These are phyloP conservation scores for Epizoanthus ramosus DNA, from an alignment of 92 coral and sea anemone genomes.

Conservation along the genomic window DNA sequence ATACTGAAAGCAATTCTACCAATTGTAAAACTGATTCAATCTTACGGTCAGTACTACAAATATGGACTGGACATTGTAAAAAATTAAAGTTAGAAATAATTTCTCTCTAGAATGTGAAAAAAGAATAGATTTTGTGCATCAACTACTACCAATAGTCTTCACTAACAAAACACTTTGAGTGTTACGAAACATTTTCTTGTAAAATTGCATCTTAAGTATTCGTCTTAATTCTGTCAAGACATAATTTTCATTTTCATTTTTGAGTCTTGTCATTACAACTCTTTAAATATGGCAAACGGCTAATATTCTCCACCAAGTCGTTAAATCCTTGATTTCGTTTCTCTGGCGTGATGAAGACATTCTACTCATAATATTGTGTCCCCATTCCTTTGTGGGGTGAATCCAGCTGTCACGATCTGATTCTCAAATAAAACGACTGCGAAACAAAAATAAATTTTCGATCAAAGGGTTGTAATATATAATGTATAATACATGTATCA, in stretches of 20 bases:
- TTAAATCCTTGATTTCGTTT: background rate
- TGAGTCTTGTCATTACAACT: background rate
- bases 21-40: too few species aligned
- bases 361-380: conserved; percentile 14
- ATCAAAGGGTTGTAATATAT: background rate
- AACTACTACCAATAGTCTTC: too few species aligned
- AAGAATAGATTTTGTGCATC: too few species aligned
- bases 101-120: conserved; percentile 7
- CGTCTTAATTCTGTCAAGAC: too few species aligned
- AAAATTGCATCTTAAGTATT: too few species aligned
- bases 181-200: too few species aligned
- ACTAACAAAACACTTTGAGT: too few species aligned
- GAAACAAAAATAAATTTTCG: conserved; percentile 6
- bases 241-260: conserved; percentile 6
- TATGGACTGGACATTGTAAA: conserved; percentile 25
- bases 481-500: too few species aligned
- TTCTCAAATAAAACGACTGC: conserved; percentile 85
- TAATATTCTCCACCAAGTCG: too few species aligned
- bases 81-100: conserved; percentile 4
- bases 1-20: too few species aligned
- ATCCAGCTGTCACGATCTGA: conserved; percentile 75
- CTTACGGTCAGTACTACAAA: too few species aligned
- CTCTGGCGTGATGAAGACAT: background rate
- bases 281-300: too few species aligned
- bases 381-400: conserved; percentile 10